phyloP scores from a whole-genome alignment of 2,888 invertebrate species.

The Nipponacmea schrenckii region DNA sequence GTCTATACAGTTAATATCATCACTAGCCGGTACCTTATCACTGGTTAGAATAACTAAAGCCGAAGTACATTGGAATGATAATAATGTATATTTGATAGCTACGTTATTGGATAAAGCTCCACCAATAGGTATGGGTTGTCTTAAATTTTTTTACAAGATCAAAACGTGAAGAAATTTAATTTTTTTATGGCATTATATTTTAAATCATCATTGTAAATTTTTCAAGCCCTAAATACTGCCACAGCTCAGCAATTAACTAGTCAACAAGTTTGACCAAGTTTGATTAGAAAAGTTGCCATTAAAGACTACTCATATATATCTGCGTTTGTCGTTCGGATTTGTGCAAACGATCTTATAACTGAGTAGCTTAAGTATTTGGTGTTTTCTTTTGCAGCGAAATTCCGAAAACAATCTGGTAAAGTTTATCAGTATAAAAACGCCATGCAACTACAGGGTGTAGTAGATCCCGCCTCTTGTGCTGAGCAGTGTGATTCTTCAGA shows the following conservation, averaged over 20 bases:
- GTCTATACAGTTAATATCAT: slow-evolving; percentile 27
- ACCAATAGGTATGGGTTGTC: slow-evolving; percentile 35
- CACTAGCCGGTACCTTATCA: slow-evolving; percentile 31
- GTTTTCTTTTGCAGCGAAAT: slow-evolving; percentile 26
- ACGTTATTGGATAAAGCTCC: slow-evolving; percentile 47
- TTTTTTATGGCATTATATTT: too few species aligned
- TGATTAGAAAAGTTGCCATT: too few species aligned
- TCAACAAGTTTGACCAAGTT: too few species aligned
- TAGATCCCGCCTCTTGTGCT: slow-evolving; percentile 36
- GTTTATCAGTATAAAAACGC: slow-evolving; percentile 39
- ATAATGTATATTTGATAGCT: slow-evolving; percentile 41
- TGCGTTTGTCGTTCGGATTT: too few species aligned
- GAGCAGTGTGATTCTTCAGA: slow-evolving; percentile 35
- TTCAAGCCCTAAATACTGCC: too few species aligned
- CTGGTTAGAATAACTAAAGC: slow-evolving; percentile 41
- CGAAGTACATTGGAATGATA: slow-evolving; percentile 33
- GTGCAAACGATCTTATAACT: too few species aligned
- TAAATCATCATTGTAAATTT: too few species aligned
- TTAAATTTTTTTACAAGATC: not conserved
- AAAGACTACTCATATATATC: too few species aligned
- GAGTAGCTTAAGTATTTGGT: not conserved
- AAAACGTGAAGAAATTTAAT: too few species aligned
- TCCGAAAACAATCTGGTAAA: slow-evolving; percentile 28
- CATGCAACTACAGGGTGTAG: slow-evolving; percentile 24
- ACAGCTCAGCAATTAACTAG: too few species aligned